Percentiles rank a stretch among this genome's conserved stretches.
phyloP scores from a whole-genome alignment of 2,888 invertebrate species.

The Anaspis maculata region DNA sequence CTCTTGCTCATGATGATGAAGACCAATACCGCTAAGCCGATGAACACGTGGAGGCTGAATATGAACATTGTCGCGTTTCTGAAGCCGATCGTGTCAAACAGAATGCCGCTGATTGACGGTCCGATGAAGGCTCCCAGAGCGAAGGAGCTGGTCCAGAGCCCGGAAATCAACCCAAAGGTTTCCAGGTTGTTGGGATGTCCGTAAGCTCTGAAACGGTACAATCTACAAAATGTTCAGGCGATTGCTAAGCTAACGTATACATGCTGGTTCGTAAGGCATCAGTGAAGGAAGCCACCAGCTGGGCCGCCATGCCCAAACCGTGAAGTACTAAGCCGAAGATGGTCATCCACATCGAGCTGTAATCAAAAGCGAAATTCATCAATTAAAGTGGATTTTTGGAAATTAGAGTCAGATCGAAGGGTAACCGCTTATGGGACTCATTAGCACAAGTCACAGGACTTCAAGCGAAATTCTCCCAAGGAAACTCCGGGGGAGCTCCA shows the following conservation, averaged over 20 bases:
- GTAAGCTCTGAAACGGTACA: slow-evolving; percentile 57
- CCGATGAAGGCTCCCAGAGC: slow-evolving; percentile 83
- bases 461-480: no score
- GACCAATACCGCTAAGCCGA: slow-evolving; percentile 45
- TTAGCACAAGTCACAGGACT: no score
- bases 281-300: slow-evolving; percentile 78
- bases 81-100: slow-evolving; percentile 68
- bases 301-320: slow-evolving; percentile 76
- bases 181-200: slow-evolving; percentile 79
- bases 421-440: no score
- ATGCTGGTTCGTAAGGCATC: slow-evolving; percentile 73
- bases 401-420: no score
- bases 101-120: slow-evolving; percentile 65
- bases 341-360: slow-evolving; percentile 57
- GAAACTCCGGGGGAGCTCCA: no score
- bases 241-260: slow-evolving; percentile 40
- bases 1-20: slow-evolving; percentile 44
- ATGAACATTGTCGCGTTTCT: slow-evolving; percentile 63
- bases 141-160: slow-evolving; percentile 84
- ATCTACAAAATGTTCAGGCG: no score
- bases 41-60: slow-evolving; percentile 53
- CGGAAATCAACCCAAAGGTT: slow-evolving; percentile 84
- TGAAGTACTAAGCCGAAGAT: slow-evolving; percentile 66
- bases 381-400: no score
- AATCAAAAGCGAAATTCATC: no score